A percentile compares a stretch with the other conserved stretches of the same genome.
Conservation (phyloP, 2,113 vertebrate species). For the Callipepla californica region DNA sequence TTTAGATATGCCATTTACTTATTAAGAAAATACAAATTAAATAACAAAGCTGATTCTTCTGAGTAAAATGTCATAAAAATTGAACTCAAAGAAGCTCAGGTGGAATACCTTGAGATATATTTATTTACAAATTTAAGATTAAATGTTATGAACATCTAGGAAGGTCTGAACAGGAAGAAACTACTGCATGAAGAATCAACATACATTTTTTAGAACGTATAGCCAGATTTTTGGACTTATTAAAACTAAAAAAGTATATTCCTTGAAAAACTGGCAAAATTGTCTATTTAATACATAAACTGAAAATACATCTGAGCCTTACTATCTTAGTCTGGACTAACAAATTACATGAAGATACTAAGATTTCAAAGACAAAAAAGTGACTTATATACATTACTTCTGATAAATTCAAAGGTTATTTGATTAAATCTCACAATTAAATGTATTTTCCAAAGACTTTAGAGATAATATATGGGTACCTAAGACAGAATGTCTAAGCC, state of each 20-base stretch:
- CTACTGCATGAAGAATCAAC: background rate
- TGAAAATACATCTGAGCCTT: background rate
- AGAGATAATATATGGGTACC: background rate
- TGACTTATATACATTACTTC: background rate
- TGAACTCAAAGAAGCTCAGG: background rate
- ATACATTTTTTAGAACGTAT: background rate
- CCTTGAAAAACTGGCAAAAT: background rate
- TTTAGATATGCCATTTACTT: background rate
- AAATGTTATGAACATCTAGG: background rate
- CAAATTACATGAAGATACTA: background rate
- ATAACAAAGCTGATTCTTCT: background rate
- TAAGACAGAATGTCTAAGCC: background rate
- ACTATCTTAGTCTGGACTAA: background rate
- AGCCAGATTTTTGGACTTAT: background rate
- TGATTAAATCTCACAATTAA: background rate
- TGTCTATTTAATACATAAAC: background rate
- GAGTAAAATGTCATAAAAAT: background rate
- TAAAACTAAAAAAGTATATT: background rate
- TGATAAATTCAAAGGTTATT: background rate
- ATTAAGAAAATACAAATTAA: background rate
- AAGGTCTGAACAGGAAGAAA: background rate
- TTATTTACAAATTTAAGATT: background rate
- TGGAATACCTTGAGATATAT: background rate
- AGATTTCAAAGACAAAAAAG: background rate
- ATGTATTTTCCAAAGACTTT: background rate